These are phyloP conservation scores for Tragelaphus scriptus DNA, from an alignment of 2,113 vertebrate species.

Conservation along the genomic window DNA sequence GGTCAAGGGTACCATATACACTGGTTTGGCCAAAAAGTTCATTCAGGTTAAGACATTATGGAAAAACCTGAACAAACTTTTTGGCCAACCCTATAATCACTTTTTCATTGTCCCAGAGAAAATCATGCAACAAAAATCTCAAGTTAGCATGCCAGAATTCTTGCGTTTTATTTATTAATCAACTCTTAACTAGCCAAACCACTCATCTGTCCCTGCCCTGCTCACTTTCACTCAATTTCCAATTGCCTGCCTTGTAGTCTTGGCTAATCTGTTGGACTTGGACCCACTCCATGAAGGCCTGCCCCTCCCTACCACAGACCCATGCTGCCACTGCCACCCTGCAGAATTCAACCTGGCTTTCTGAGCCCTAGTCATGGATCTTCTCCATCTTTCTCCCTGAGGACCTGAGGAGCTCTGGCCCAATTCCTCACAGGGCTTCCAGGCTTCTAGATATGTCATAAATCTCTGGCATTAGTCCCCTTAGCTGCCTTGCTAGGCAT, in stretches of 20 bases:
- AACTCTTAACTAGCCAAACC: not conserved
- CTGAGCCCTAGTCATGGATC: not conserved
- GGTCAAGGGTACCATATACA: not conserved
- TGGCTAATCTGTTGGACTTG: too few species aligned
- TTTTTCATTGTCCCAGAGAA: not conserved
- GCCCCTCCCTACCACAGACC: not conserved
- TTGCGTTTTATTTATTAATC: not conserved
- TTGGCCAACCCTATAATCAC: not conserved
- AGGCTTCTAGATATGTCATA: not conserved
- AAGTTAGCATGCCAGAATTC: not conserved
- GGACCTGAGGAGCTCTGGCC: not conserved
- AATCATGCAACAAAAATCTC: not conserved
- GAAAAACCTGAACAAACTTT: not conserved
- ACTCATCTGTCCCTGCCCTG: not conserved
- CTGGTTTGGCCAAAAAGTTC: not conserved
- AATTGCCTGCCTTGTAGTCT: not conserved
- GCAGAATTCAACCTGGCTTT: not conserved
- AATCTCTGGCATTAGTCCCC: not conserved
- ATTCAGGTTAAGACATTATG: not conserved
- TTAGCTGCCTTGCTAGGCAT: not conserved
- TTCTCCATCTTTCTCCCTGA: not conserved
- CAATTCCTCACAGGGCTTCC: not conserved
- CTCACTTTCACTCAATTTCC: not conserved
- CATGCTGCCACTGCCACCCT: accelerated
- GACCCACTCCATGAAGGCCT: not conserved